Conservation (phyloP, 2,888 invertebrate species). For the Cheilosia pagana region DNA sequence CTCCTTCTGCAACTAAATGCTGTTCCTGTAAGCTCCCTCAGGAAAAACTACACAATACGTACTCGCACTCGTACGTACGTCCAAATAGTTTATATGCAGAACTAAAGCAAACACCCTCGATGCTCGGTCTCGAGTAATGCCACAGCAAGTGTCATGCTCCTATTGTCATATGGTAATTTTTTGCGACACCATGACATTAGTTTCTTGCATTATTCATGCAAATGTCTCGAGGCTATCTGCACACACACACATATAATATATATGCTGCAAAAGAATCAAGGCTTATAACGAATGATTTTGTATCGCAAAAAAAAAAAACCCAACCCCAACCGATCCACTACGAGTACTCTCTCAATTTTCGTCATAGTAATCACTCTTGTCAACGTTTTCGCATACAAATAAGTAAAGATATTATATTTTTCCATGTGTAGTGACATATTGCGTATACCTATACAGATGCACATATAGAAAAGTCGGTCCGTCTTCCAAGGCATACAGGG, state of each 20-base stretch:
- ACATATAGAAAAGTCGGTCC: slow-evolving; percentile 42
- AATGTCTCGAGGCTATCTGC: slow-evolving; percentile 60
- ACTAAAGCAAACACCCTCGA: slow-evolving; percentile 9
- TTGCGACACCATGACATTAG: slow-evolving; percentile 70
- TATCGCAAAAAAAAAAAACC: slow-evolving; percentile 47
- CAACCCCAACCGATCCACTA: slow-evolving; percentile 21
- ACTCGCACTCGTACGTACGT: not conserved
- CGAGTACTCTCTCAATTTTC: slow-evolving; percentile 47
- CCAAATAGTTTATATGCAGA: not conserved
- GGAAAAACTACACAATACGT: too few species aligned
- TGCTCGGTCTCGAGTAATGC: slow-evolving; percentile 10
- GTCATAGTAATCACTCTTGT: slow-evolving; percentile 68
- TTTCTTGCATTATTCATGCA: slow-evolving; percentile 73
- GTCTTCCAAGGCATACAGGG: not conserved
- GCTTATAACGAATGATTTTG: slow-evolving; percentile 70
- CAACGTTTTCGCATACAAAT: slow-evolving; percentile 53
- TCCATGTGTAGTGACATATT: slow-evolving; percentile 2
- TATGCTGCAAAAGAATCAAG: slow-evolving; percentile 44
- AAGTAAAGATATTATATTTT: slow-evolving; percentile 18
- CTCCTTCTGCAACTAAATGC: too few species aligned
- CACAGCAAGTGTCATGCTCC: slow-evolving; percentile 59
- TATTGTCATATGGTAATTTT: slow-evolving; percentile 72
- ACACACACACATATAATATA: too few species aligned
- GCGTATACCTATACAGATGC: slow-evolving; percentile 41
- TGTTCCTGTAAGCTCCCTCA: too few species aligned